Base-by-base conservation (phyloP, 2,888 invertebrate species). In the Rhogogaster chlorosoma region DNA sequence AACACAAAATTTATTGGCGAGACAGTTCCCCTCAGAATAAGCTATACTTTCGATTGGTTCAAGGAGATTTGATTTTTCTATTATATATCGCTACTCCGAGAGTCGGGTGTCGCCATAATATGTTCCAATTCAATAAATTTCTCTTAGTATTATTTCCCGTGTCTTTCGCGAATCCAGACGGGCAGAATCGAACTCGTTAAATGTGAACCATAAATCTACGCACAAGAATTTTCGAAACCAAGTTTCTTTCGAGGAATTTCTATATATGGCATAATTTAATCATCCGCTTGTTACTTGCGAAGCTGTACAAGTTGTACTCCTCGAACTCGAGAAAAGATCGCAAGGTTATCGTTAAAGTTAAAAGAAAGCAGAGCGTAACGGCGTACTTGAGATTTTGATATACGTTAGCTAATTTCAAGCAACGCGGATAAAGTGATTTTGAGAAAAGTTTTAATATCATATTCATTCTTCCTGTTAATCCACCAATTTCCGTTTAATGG, bases 401-500 rank as follows among this genome's bases (percentile, higher is more conserved):
- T 6, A 57, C 5, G n/a, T 61, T n/a, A 22, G 26, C 26, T 7
- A 7, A 67, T 32, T 67, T 18, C 12, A 67, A 26, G 29, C 32
- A 32, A 29, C 67, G 3, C 32, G 29, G 32, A 32, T 67, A 26
- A 26, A 67, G 32, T 67, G 6, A 67, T 32, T 29, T 5, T 9
- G 2, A 42, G n/a, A 71, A 18, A n/a, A 71, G 36, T 18, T 18
- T 22, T n/a, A 71, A 22, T 10, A 6, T 26, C 15, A 71, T 9
- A 71, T 71, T 71, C 71, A 42, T 71, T n/a, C 38, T 71, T 71
- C 22, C 22, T 38, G 22, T 10, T 18, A 71, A 71, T 71, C 71
- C 38, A 71, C 22, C 71, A 71, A 71, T 70, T 70, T 70, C 18
- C 15, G 18, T 32, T 70, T 70, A 18, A 70, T 70, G 70, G 70